Conservation (phyloP, 2,888 invertebrate species). For the Matsumyia berberina region DNA sequence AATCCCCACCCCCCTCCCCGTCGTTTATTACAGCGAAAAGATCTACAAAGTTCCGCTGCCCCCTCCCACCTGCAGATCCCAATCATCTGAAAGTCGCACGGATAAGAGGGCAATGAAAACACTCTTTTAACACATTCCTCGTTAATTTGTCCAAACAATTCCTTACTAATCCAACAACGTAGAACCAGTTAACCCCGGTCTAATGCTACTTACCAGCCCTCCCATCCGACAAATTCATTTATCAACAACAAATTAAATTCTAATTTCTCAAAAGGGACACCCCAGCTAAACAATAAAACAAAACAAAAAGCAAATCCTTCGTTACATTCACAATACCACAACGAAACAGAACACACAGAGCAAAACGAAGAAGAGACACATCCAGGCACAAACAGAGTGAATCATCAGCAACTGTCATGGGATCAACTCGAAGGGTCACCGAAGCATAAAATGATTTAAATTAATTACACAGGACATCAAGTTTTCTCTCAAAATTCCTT, state of each 20-base stretch:
- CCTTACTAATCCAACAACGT: slow-evolving; percentile 39
- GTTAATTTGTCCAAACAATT: slow-evolving; percentile 46
- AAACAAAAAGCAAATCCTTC: slow-evolving; percentile 7
- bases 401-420: slow-evolving; percentile 74
- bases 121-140: slow-evolving; percentile 26
- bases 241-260: slow-evolving; percentile 69
- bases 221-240: slow-evolving; percentile 59
- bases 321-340: slow-evolving; percentile 39
- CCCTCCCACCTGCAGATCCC: too few relatives aligned
- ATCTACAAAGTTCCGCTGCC: too few relatives aligned
- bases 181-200: slow-evolving; percentile 39
- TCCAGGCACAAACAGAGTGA: slow-evolving; percentile 46
- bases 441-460: slow-evolving; percentile 74
- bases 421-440: slow-evolving; percentile 65
- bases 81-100: too few relatives aligned
- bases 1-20: slow-evolving; percentile 12
- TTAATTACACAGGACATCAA: slow-evolving; percentile 73
- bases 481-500: slow-evolving; percentile 57
- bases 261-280: slow-evolving; percentile 58
- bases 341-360: slow-evolving; percentile 1
- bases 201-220: slow-evolving; percentile 33
- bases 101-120: neutral
- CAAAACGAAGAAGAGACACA: slow-evolving; percentile 1
- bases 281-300: neutral
- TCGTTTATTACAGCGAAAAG: slow-evolving; percentile 11